phyloP scores from a whole-genome alignment of 1,140 invertebrate genomes.

The Pissodes strobi region DNA sequence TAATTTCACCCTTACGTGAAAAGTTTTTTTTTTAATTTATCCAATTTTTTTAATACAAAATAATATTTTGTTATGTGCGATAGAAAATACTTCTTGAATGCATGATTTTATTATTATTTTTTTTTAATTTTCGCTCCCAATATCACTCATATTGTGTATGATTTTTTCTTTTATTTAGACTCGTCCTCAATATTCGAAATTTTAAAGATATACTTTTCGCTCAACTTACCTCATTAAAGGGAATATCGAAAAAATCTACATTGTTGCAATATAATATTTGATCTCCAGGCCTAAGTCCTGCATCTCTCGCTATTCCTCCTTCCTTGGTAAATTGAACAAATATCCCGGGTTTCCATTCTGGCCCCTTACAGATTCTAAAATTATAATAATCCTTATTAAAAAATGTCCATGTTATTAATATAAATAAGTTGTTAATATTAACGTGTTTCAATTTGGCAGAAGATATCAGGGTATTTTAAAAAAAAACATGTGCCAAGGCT shows the following conservation, averaged over 20 bases:
- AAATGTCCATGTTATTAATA: not conserved
- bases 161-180: not conserved
- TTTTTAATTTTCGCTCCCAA: too few species aligned
- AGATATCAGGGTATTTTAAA: too few species aligned
- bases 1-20: too few species aligned
- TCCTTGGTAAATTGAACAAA: constrained; percentile 91
- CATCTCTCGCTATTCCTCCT: constrained; percentile 82
- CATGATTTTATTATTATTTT: not conserved
- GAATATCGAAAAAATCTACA: constrained; percentile 72
- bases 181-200: not conserved
- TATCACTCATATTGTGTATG: too few species aligned
- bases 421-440: not conserved
- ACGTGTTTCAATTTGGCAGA: too few species aligned
- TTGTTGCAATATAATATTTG: constrained; percentile 92
- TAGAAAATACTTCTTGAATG: too few species aligned
- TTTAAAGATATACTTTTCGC: too few species aligned
- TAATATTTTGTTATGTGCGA: too few species aligned
- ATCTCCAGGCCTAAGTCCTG: constrained; percentile 87
- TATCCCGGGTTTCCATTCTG: constrained; percentile 82
- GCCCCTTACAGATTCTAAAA: constrained; percentile 78
- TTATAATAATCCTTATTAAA: not conserved
- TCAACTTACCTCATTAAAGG: constrained; percentile 76
- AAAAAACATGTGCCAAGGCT: too few species aligned
- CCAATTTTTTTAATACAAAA: too few species aligned
- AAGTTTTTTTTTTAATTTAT: too few species aligned